A percentile compares a stretch with the other conserved stretches of the same genome.
phyloP scores from a whole-genome alignment of 2,113 vertebrate genomes.

The Miniopterus natalensis region DNA sequence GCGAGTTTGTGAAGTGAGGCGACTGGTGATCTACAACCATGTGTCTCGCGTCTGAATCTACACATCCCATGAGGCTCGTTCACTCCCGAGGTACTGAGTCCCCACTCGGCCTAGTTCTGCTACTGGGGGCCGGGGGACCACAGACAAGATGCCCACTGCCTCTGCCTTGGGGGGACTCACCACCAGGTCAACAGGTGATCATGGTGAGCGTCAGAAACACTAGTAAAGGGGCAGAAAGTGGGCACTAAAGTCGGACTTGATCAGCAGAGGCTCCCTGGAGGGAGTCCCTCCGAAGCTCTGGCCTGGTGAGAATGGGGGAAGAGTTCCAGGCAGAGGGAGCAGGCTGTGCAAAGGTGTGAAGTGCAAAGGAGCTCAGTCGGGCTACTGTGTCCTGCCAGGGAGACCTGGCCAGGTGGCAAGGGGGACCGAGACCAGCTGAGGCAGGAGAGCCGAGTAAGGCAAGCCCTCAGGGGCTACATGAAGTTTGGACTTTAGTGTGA shows the following conservation, averaged over 20 bases:
- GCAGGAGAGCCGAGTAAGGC: neutral
- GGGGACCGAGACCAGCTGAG: neutral
- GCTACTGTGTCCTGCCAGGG: neutral
- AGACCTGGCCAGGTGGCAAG: neutral
- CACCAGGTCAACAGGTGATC: too few relatives aligned
- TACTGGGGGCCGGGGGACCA: neutral
- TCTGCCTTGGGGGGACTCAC: neutral
- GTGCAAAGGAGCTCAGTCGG: neutral
- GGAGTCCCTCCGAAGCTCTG: neutral
- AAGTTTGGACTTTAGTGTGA: neutral
- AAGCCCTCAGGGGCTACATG: rapidly evolving
- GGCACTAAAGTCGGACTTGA: neutral
- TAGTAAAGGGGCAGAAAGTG: rapidly evolving
- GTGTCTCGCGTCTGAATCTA: rapidly evolving
- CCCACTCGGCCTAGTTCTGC: neutral
- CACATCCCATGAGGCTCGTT: neutral
- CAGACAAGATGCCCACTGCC: neutral
- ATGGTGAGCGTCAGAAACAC: too few relatives aligned
- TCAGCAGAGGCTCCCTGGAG: neutral
- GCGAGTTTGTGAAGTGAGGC: neutral
- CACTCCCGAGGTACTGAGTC: rapidly evolving
- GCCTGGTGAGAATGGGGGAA: neutral
- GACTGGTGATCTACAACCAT: rapidly evolving
- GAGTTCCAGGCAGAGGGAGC: neutral
- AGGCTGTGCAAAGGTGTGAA: neutral